Conservation (phyloP, 2,113 vertebrate genomes). For the Barnardius zonarius region DNA sequence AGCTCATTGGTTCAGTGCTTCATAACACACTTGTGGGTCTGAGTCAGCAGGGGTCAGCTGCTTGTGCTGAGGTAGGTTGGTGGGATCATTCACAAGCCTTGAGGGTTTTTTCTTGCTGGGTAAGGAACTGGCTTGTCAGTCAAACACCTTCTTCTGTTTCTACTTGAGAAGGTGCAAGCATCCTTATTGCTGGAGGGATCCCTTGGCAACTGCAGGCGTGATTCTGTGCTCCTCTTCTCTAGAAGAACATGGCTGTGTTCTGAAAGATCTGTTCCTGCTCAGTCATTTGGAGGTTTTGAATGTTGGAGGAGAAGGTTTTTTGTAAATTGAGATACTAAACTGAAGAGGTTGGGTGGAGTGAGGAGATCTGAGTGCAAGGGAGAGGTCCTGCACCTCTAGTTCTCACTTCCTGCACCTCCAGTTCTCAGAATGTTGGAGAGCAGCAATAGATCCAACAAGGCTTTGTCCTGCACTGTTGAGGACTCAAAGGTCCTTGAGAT, state of each 20-base stretch:
- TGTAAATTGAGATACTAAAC: neutral
- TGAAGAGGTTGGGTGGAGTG: neutral
- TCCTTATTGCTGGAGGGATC: neutral
- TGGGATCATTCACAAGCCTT: neutral
- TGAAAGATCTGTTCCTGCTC: neutral
- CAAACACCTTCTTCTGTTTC: neutral
- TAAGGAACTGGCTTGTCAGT: neutral
- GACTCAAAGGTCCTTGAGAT: neutral
- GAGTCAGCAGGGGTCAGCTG: neutral
- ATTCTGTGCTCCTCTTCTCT: neutral
- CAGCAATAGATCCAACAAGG: neutral
- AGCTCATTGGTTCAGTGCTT: neutral
- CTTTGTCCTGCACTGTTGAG: neutral
- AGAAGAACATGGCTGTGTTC: neutral
- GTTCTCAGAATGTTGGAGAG: neutral
- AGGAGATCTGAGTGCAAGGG: neutral
- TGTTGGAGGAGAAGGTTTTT: neutral
- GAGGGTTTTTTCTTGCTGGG: neutral
- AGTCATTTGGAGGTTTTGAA: neutral
- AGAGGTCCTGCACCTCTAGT: neutral
- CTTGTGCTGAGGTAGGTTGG: neutral
- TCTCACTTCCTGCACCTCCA: neutral
- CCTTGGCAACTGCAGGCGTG: neutral
- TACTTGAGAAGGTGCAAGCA: neutral
- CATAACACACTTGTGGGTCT: accelerated